Base-by-base conservation (phyloP, 1,140 invertebrate genomes). In the Trachymyrmex septentrionalis region DNA sequence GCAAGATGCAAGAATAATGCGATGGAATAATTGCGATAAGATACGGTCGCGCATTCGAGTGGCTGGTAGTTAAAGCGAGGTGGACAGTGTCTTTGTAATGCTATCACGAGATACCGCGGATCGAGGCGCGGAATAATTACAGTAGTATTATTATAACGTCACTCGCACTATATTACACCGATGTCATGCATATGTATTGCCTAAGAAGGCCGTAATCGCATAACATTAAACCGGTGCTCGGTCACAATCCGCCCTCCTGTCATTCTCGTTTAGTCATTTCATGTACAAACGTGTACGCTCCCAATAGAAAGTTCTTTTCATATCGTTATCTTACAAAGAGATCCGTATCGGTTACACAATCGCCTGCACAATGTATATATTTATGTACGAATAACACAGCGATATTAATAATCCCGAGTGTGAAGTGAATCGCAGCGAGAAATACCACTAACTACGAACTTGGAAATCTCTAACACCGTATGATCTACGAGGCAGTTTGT, bases 81-180 rank as follows among this genome's bases (percentile, higher is more conserved):
- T 61, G 55, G 24, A 57, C 66, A 48, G 53, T 61, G 53, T 61
- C 76, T 66, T 59, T 30, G 72, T 64, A 24, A n/a, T 34, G 12
- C 7, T 5, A 3, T n/a, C 38, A 53, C 48, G 67, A 12, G 19
- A 7, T 59, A 59, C 21, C 67, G 55, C 48, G 21, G 14, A 9
- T 4, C 80, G 19, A 6, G 16, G 21, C 27, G 64, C 82, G 73
- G 89, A 87, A 92, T 94, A 94, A 95, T 94, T 95, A 93, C 86
- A 92, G 92, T 88, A 85, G 91, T 91, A 92, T 93, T 93, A 94
- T 94, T 93, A 93, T 93, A 92, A 93, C 92, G 92, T 95, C 93
- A 93, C 86, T 86, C 78, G 92, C 90, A 91, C 94, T 94, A 93
- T 90, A 94, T 95, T 93, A 93, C 69, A 55, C 14, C 53, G 61